Conservation (phyloP, 2,113 vertebrate genomes). For the Amazona vittata region DNA sequence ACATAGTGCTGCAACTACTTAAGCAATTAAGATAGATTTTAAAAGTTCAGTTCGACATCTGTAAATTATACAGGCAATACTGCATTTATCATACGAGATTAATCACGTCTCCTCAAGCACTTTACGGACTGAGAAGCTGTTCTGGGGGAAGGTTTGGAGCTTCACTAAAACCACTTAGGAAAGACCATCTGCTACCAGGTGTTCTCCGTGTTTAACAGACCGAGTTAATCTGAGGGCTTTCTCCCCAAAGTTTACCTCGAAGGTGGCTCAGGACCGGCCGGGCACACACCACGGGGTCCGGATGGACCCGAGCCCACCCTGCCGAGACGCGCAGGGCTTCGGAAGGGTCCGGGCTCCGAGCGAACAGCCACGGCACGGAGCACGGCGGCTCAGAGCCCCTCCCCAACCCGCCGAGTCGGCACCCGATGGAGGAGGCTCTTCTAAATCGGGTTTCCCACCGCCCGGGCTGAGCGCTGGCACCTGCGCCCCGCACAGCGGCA, state of each 20-base stretch:
- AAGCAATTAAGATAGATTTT: not conserved
- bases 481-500: not conserved
- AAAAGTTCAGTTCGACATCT: not conserved
- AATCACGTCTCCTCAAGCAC: not conserved
- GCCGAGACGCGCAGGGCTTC: not conserved
- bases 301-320: not conserved
- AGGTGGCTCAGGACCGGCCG: not conserved
- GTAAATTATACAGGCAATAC: not conserved
- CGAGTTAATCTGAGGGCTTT: rapidly evolving
- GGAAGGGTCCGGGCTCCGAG: not conserved
- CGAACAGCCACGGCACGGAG: too few species aligned
- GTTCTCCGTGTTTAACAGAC: too few species aligned
- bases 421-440: not conserved
- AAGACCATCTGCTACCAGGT: rapidly evolving
- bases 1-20: rapidly evolving
- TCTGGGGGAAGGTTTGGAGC: not conserved
- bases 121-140: too few species aligned
- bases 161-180: not conserved
- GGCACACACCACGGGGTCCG: not conserved
- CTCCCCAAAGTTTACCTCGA: rapidly evolving
- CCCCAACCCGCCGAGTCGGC: not conserved
- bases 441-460: not conserved
- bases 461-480: not conserved
- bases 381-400: not conserved
- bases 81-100: rapidly evolving